These are phyloP conservation scores for Blera fallax DNA, from an alignment of 2,888 invertebrate species.

Conservation along the genomic window DNA sequence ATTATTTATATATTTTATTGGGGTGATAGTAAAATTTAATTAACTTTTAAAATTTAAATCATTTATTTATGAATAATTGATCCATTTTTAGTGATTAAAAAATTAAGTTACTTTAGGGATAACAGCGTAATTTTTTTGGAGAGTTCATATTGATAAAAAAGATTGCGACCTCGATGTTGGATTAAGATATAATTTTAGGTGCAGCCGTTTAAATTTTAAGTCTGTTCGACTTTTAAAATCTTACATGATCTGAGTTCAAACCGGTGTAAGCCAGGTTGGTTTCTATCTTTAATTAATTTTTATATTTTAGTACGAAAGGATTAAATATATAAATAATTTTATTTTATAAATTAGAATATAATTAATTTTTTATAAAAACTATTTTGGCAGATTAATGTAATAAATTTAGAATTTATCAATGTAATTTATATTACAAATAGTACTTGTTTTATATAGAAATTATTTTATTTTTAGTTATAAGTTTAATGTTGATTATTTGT, in stretches of 20 bases:
- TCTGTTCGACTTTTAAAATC: slow-evolving; percentile 92
- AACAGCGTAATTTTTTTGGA: slow-evolving; percentile 91
- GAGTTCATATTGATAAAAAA: slow-evolving; percentile 88
- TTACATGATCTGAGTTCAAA: slow-evolving; percentile 95
- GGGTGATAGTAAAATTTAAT: slow-evolving; percentile 85
- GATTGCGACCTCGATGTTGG: slow-evolving; percentile 95
- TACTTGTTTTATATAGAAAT: slow-evolving; percentile 83
- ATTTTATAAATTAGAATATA: slow-evolving; percentile 79
- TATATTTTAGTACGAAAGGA: slow-evolving; percentile 92
- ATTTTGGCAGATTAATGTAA: slow-evolving; percentile 87
- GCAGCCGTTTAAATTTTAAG: slow-evolving; percentile 85
- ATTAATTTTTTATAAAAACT: slow-evolving; percentile 78
- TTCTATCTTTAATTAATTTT: slow-evolving; percentile 87
- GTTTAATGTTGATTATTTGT: slow-evolving; percentile 84
- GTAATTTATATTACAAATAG: slow-evolving; percentile 84
- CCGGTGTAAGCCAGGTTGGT: slow-evolving; percentile 93
- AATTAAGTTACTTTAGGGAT: slow-evolving; percentile 91
- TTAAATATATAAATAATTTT: slow-evolving; percentile 83
- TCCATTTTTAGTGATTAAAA: slow-evolving; percentile 85
- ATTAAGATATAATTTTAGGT: slow-evolving; percentile 87
- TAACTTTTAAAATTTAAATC: slow-evolving; percentile 83
- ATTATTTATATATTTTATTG: slow-evolving; percentile 83
- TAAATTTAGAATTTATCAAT: slow-evolving; percentile 88
- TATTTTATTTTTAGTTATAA: slow-evolving; percentile 81
- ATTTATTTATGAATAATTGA: slow-evolving; percentile 83